These are phyloP conservation scores for Oryctolagus cuniculus DNA, from an alignment of 2,113 vertebrate species.

Conservation along the genomic window DNA sequence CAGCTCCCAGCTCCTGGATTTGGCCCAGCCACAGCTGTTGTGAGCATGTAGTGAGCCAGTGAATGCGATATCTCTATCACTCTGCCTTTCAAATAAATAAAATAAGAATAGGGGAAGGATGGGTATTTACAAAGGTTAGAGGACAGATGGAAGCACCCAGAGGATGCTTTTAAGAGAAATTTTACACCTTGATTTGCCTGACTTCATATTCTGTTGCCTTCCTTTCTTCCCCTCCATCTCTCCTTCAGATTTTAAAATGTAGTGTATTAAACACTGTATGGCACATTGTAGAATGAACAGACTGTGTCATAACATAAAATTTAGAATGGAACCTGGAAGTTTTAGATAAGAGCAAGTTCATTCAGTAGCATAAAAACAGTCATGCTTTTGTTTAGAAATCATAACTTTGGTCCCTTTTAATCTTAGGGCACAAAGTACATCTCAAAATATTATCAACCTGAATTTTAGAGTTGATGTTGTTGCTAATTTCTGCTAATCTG, in stretches of 20 bases:
- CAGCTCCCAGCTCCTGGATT: no score
- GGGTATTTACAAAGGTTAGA: not conserved
- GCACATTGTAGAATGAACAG: not conserved
- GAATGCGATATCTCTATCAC: no score
- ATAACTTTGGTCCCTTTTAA: not conserved
- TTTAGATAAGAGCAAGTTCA: not conserved
- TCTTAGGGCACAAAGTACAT: not conserved
- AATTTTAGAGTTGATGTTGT: not conserved
- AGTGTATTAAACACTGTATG: not conserved
- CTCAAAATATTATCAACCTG: not conserved
- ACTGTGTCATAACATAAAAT: not conserved
- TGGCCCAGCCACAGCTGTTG: no score
- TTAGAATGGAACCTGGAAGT: constrained; percentile 15
- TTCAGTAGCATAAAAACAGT: constrained; percentile 32
- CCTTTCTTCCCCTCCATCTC: rapidly evolving
- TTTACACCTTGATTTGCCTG: not conserved
- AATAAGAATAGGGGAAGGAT: not conserved
- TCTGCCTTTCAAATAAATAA: no score
- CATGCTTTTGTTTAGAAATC: not conserved
- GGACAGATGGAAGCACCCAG: not conserved
- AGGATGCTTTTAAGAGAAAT: not conserved
- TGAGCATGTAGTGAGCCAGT: no score
- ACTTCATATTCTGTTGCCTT: not conserved
- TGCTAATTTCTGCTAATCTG: constrained; percentile 68
- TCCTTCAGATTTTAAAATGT: not conserved